Percentiles rank a stretch among this genome's conserved stretches.
phyloP scores from a whole-genome alignment of 2,888 invertebrate species.

The Drosophila pseudotakahashii region DNA sequence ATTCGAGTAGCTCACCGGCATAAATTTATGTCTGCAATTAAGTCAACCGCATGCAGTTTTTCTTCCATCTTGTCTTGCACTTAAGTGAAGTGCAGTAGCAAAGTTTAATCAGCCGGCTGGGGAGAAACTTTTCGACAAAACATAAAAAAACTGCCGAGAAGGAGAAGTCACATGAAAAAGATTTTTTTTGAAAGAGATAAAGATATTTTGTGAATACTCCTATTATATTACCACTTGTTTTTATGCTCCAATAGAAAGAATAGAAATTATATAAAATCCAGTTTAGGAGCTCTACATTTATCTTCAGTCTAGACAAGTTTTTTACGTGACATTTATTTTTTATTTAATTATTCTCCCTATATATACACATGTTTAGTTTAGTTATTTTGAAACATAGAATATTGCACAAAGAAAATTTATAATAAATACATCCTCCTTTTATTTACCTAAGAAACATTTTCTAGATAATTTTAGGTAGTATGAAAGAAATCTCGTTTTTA shows the following conservation, averaged over 20 bases:
- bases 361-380: no score
- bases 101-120: constrained; percentile 70
- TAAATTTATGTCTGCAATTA: constrained; percentile 43
- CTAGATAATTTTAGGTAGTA: no score
- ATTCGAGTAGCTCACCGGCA: constrained; percentile 32
- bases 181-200: neutral
- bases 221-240: constrained; percentile 5
- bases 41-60: constrained; percentile 58
- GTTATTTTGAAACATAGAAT: no score
- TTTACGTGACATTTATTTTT: neutral
- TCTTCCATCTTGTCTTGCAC: constrained; percentile 21
- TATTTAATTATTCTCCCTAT: no score
- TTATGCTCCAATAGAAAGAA: neutral
- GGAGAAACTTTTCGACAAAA: constrained; percentile 22
- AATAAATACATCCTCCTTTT: no score
- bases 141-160: constrained; percentile 4
- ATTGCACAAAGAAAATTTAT: neutral
- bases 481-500: no score
- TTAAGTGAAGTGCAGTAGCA: constrained; percentile 48
- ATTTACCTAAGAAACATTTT: no score
- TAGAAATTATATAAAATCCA: neutral
- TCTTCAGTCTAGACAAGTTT: no score
- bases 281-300: neutral
- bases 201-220: neutral
- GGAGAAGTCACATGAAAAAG: neutral